Base-by-base conservation (phyloP, 2,797 vertebrate genomes). In the Mus caroli region DNA sequence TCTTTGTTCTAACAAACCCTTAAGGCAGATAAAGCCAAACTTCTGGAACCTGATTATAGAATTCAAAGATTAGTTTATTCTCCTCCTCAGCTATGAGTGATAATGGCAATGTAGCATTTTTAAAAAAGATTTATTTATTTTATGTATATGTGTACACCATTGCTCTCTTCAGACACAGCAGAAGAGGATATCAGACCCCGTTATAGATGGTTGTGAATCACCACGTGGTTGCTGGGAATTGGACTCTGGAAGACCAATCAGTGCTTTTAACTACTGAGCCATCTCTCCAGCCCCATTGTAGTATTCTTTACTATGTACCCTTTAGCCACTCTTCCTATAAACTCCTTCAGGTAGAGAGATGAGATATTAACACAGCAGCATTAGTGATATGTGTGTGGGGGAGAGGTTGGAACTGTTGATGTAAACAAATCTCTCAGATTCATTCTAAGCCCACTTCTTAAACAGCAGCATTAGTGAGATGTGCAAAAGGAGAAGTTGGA, bases 21-120 rank as follows among this genome's bases (percentile, higher is more conserved):
- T 94, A 92, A 90, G 62, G 46, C 22, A 85, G 83, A 94, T 95
- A 80, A 96, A 96, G 76, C 94, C 83, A 96, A 95, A 95, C 82
- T 96, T 91, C 90, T 95, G 91, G 92, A 96, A 96, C 58, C 24
- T 0, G 56, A 96, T 96, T 89, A 94, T 78, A 93, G 79, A 94
- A 79, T 92, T 96, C 93, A 94, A 97, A 95, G 69, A 60, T 79
- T 91, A 28, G 26, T 85, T 91, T 71, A n/a, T 78, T 43, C 90
- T 15, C 34, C 19, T 76, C 52, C 54, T 8, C 50, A 50, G 50
- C 50, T 50, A 50, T 1, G 50, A 50, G 50, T 50, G 50, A 50
- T 50, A 50, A 50, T 50, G 50, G 10, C 50, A 50, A 50, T 50
- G 50, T 50, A 50, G 50, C 50, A 50, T 50, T 50, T 50, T 50